Evolutionary conservation across 2,113 vertebrate genomes (phyloP), one percentile per base, ranked within the genome.

Genomic region (Chaenogobius annularis): DNA sequence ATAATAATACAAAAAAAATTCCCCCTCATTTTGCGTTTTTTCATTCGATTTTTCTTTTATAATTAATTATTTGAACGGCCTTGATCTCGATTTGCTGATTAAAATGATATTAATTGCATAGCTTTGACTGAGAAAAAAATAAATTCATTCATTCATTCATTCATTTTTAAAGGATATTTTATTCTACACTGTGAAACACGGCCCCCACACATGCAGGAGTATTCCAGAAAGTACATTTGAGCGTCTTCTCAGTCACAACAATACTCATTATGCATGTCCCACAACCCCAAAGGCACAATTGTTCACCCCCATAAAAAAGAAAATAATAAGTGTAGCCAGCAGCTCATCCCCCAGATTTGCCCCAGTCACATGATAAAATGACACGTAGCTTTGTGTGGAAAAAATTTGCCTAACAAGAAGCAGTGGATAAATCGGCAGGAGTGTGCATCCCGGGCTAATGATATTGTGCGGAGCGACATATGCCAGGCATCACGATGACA

Each of bases 401-500:
- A 40, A 50, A 84, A 43, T 40, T 40, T 75, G 77, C 75, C 79
- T 87, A 88, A 89, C 87, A 81, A 89, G 81, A 72, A 37, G 77
- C 70, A 70, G 52, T 56, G 79, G 83, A 84, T 85, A 88, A 90
- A 84, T 72, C 75, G 77, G 82, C 83, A 77, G 74, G 62, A 80
- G 83, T 81, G 68, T 77, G 74, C 83, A 88, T 84, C 83, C 71
- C 72, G 73, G 35, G 78, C 84, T 92, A 89, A 92, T 91, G 85
- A 88, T 80, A 77, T 81, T 56, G 83, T 82, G 79, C 83, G 69
- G 85, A 87, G 88, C 70, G 75, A 90, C 89, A 91, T 88, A 89
- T 90, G 89, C 88, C 87, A 87, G 90, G 90, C 88, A 85, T 91
- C 87, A 88, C 75, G 82, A 87, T 88, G 90, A 87, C 83, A 70